Evolutionary conservation across 2,888 invertebrate genomes (phyloP).

Genomic region (Limnephilus lunatus): DNA sequence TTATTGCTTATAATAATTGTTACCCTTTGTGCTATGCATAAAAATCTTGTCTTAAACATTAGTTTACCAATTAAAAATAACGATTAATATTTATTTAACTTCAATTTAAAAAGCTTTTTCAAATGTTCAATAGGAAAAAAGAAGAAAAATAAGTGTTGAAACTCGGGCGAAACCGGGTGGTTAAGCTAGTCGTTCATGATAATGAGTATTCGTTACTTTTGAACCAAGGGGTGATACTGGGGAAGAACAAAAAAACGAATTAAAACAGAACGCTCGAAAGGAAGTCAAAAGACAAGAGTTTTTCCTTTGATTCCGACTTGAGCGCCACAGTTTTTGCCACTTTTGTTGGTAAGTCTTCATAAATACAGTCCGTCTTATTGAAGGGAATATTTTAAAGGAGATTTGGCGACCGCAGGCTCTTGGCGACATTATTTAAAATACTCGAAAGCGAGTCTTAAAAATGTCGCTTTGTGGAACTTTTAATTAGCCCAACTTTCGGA

Average conservation of each 20-base stretch:
- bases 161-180: neutral
- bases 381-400: conserved; percentile 51
- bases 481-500: conserved; percentile 38
- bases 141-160: neutral
- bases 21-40: too few species aligned
- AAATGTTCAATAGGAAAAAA: too few species aligned
- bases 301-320: conserved; percentile 40
- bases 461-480: conserved; percentile 40
- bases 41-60: too few species aligned
- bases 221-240: neutral
- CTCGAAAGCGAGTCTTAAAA: conserved; percentile 47
- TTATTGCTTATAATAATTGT: too few species aligned
- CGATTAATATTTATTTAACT: too few species aligned
- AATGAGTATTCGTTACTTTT: neutral
- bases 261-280: neutral
- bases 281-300: conserved; percentile 2
- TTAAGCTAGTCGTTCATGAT: neutral
- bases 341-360: conserved; percentile 46
- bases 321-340: conserved; percentile 20
- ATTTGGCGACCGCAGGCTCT: conserved; percentile 63
- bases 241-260: neutral
- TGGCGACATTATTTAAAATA: conserved; percentile 49
- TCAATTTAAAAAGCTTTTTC: too few species aligned
- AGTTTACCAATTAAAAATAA: too few species aligned
- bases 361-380: conserved; percentile 46